Percentiles rank a stretch among this genome's conserved stretches.
Evolutionary conservation across 2,888 invertebrate genomes (phyloP).

Genomic region (Leucoma salicis): DNA sequence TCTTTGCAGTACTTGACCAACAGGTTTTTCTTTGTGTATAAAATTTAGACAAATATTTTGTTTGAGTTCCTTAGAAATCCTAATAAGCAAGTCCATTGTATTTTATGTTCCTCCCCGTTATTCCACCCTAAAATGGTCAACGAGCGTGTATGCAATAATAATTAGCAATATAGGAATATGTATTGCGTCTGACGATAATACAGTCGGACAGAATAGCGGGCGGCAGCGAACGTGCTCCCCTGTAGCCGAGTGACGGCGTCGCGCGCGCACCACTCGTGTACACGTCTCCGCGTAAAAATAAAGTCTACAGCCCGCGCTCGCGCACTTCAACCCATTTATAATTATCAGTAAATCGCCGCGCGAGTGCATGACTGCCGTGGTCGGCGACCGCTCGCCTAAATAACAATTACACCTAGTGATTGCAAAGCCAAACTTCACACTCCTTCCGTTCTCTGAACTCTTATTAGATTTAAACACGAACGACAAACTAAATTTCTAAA

Average conservation of each 20-base stretch:
- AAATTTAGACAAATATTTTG: constrained; percentile 42
- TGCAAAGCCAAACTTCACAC: constrained; percentile 50
- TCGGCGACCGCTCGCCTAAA: constrained; percentile 69
- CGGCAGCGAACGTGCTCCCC: constrained; percentile 59
- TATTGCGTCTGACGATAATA: constrained; percentile 67
- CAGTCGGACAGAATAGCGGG: constrained; percentile 54
- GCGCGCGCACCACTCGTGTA: constrained; percentile 71
- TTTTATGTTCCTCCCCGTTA: constrained; percentile 67
- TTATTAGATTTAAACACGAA: constrained; percentile 47
- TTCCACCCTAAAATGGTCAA: constrained; percentile 63
- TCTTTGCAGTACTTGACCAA: too few relatives aligned
- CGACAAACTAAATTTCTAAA: constrained; percentile 50
- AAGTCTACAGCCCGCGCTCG: constrained; percentile 75
- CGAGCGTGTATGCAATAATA: constrained; percentile 71
- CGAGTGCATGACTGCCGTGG: constrained; percentile 74
- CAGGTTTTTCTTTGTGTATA: too few relatives aligned
- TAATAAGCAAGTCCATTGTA: constrained; percentile 61
- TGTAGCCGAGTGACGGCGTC: constrained; percentile 55
- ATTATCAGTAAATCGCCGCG: constrained; percentile 80
- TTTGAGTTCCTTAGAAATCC: constrained; percentile 45
- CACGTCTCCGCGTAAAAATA: constrained; percentile 81
- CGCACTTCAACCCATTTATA: constrained; percentile 79
- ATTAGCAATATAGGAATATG: constrained; percentile 64
- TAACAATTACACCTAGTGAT: constrained; percentile 57
- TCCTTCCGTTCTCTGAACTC: constrained; percentile 49